A percentile compares a stretch with the other conserved stretches of the same genome.
These are phyloP conservation scores for Etheostoma nigrum DNA, from an alignment of 2,797 vertebrate species.

Conservation along the genomic window DNA sequence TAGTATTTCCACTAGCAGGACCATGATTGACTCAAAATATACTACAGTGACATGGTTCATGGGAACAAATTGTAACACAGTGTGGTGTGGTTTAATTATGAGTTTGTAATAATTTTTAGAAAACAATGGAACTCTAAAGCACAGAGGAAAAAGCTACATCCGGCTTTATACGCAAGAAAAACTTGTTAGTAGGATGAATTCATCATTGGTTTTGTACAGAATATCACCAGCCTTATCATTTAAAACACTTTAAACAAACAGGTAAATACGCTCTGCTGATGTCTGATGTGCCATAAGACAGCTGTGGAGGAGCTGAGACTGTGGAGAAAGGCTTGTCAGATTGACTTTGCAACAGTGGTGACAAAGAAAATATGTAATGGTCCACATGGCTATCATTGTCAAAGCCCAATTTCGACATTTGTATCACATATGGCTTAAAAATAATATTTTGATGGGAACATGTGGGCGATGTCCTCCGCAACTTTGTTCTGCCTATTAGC, in stretches of 20 bases:
- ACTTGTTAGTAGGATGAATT: neutral
- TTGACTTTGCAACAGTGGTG: slow-evolving; percentile 1
- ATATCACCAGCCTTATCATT: neutral
- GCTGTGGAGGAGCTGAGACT: neutral
- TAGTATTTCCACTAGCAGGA: neutral
- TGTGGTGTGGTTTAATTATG: too few species aligned
- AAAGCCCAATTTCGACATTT: slow-evolving; percentile 26
- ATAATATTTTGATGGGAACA: slow-evolving; percentile 24
- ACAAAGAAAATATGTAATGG: slow-evolving; percentile 8
- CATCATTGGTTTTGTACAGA: too few species aligned
- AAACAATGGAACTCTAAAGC: too few species aligned
- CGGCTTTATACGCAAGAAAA: neutral
- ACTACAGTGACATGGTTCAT: too few species aligned
- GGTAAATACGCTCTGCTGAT: neutral
- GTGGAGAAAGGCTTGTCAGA: slow-evolving; percentile 25
- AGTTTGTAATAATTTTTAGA: neutral
- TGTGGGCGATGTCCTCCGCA: slow-evolving; percentile 40
- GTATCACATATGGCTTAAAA: slow-evolving; percentile 22
- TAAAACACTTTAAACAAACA: neutral
- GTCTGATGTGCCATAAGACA: neutral
- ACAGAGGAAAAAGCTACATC: neutral
- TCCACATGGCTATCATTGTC: slow-evolving; percentile 3
- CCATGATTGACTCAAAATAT: too few species aligned
- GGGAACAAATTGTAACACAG: too few species aligned
- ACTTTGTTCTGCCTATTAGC: slow-evolving; percentile 45